A percentile compares a stretch with the other conserved stretches of the same genome.
Evolutionary conservation across 2,113 vertebrate genomes (phyloP).

Genomic region (Dasyprocta punctata): DNA sequence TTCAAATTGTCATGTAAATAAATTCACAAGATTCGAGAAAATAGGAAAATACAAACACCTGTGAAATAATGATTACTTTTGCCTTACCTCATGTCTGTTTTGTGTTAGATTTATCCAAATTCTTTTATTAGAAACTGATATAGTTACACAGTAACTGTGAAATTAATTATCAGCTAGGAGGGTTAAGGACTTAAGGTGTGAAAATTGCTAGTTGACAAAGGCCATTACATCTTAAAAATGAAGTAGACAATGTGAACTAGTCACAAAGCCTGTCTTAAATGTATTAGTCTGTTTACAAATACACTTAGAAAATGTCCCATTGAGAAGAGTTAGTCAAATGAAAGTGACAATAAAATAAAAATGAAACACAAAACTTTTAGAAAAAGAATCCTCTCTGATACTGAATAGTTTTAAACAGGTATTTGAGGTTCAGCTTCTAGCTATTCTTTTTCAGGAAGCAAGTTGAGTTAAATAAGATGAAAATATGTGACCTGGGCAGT

Average conservation of each 20-base stretch:
- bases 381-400: background rate
- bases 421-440: background rate
- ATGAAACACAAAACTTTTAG: background rate
- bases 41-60: slow-evolving; percentile 77
- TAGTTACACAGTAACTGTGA: slow-evolving; percentile 69
- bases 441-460: background rate
- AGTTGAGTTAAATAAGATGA: background rate
- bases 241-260: slow-evolving; percentile 45
- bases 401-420: background rate
- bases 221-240: slow-evolving; percentile 58
- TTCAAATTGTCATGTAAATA: slow-evolving; percentile 89
- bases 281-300: slow-evolving; percentile 54
- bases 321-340: background rate
- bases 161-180: slow-evolving; percentile 83
- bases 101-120: slow-evolving; percentile 75
- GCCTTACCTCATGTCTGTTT: slow-evolving; percentile 58
- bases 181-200: slow-evolving; percentile 79
- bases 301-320: background rate
- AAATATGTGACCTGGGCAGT: background rate
- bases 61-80: slow-evolving; percentile 85
- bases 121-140: slow-evolving; percentile 69
- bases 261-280: slow-evolving; percentile 28
- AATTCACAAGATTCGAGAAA: slow-evolving; percentile 82
- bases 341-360: background rate
- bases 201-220: slow-evolving; percentile 70